phyloP scores from a whole-genome alignment of 2,888 invertebrate species.

The Digitonthophagus gazella region DNA sequence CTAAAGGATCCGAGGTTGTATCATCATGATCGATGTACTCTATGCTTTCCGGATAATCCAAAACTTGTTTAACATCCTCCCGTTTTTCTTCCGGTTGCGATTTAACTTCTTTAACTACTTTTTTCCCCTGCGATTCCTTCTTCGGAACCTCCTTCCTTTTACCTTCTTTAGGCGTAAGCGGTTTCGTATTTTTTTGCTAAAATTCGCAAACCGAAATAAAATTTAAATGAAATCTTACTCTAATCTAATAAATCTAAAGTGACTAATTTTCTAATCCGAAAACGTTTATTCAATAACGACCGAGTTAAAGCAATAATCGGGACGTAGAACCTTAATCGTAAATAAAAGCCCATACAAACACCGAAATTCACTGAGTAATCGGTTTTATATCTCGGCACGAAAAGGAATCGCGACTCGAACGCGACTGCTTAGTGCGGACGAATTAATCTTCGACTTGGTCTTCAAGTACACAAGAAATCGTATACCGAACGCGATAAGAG shows the following conservation, averaged over 20 bases:
- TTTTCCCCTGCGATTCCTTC: slow-evolving; percentile 6
- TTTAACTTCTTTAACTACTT: slow-evolving; percentile 1
- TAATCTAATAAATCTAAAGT: no score
- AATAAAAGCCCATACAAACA: no score
- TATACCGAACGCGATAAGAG: not conserved
- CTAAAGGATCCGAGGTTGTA: slow-evolving; percentile 60
- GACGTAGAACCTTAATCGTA: no score
- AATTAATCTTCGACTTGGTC: no score
- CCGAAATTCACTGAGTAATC: no score
- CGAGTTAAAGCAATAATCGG: no score
- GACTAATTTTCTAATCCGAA: no score
- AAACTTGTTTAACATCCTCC: slow-evolving; percentile 50
- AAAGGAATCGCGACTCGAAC: no score
- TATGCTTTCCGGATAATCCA: slow-evolving; percentile 46
- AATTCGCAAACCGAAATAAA: not conserved
- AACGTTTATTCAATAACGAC: no score
- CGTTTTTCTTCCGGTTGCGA: slow-evolving; percentile 46
- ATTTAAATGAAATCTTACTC: no score
- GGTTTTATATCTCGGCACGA: no score
- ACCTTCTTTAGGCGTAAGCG: slow-evolving; percentile 24
- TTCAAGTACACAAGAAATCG: not conserved
- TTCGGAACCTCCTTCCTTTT: slow-evolving; percentile 22
- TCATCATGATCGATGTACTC: slow-evolving; percentile 69
- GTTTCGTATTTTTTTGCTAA: not conserved
- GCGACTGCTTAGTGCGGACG: no score